phyloP scores from a whole-genome alignment of 2,797 vertebrate species.

The Chromobotia macracanthus region DNA sequence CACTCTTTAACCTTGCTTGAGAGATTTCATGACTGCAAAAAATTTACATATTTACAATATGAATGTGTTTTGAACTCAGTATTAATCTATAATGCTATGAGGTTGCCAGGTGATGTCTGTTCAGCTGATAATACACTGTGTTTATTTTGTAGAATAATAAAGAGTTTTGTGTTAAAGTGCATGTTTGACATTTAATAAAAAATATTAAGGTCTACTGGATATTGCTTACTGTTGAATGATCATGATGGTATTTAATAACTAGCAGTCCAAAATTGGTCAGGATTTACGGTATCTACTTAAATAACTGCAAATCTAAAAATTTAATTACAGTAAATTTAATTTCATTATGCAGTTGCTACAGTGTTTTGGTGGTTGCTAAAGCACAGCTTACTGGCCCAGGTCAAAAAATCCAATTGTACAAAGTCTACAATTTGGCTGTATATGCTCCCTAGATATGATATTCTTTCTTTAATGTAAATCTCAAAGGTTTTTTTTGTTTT shows the following conservation, averaged over 20 bases:
- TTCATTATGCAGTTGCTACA: no score
- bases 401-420: no score
- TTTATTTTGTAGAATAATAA: conserved; percentile 7
- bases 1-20: conserved; percentile 20
- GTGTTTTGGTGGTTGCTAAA: no score
- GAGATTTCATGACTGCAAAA: conserved; percentile 3
- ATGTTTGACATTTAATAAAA: conserved; percentile 33
- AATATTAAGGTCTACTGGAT: neutral
- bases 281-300: no score
- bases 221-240: neutral
- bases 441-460: neutral
- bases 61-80: neutral
- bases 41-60: conserved; percentile 5
- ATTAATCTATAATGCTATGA: neutral
- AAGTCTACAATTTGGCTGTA: neutral
- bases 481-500: neutral
- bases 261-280: no score
- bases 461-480: no score
- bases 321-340: no score
- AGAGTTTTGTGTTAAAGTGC: neutral
- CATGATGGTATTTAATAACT: neutral
- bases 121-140: neutral
- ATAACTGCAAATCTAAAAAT: no score
- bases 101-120: conserved; percentile 8
- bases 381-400: no score